Evolutionary conservation across 2,797 vertebrate genomes (phyloP).

Genomic region (Gadopsis bispinosus): DNA sequence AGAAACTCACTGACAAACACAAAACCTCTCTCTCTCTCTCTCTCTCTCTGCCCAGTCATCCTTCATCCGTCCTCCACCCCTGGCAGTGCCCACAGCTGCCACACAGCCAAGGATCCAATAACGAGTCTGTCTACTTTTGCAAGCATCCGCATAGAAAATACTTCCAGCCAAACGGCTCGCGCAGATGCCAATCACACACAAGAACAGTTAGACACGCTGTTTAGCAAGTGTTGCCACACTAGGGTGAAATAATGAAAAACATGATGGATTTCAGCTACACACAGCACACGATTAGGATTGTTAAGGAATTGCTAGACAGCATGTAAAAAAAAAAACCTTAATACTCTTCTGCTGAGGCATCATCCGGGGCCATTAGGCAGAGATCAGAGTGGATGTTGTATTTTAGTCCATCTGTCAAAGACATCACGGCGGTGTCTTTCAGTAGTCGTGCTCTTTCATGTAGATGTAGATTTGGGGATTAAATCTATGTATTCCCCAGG

Average conservation of each 20-base stretch:
- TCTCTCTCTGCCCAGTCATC: constrained; percentile 50
- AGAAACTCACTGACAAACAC: constrained; percentile 27
- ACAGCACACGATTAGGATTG: neutral
- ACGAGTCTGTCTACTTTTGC: constrained; percentile 53
- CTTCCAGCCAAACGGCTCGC: neutral
- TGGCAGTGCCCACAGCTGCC: constrained; percentile 58
- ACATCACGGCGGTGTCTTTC: constrained; percentile 22
- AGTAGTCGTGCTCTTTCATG: constrained; percentile 26
- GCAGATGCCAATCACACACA: constrained; percentile 11
- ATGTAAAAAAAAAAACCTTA: neutral
- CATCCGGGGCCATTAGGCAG: constrained; percentile 13
- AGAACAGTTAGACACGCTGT: constrained; percentile 1
- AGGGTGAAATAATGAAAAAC: neutral
- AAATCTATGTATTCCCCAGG: constrained; percentile 35
- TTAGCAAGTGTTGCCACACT: constrained; percentile 11
- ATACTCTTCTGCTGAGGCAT: constrained; percentile 4
- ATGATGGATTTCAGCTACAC: neutral
- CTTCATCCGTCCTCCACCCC: constrained; percentile 57
- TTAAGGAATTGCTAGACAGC: constrained; percentile 16
- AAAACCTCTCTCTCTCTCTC: constrained; percentile 4
- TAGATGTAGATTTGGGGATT: constrained; percentile 50
- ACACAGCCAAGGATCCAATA: constrained; percentile 45
- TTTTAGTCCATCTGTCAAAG: constrained; percentile 27
- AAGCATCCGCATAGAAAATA: constrained; percentile 27
- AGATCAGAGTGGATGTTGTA: constrained; percentile 39